Evolutionary conservation across 2,888 invertebrate genomes (phyloP), one percentile per base, ranked within the genome.

Genomic region (Conomelus anceps): DNA sequence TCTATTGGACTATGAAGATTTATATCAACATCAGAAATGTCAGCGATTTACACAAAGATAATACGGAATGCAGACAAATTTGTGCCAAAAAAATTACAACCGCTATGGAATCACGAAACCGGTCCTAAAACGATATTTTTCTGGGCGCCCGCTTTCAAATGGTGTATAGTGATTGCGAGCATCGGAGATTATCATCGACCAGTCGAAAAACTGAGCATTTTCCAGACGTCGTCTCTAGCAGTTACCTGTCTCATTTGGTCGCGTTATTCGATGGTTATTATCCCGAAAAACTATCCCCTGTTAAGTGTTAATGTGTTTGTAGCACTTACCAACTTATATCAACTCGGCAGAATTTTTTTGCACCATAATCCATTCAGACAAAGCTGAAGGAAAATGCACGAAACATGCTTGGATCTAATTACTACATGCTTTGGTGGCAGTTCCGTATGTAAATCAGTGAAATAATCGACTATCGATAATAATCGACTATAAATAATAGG

Each of bases 81-180:
- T 92, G 98, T 99, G 85, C 98, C 98, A 0, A 92, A 94, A 23
- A 96, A 95, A 93, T 93, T 98, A 89, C 96, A 96, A 92, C 98
- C 99, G n/a, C 94, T 99, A 90, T 99, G 99, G 99, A 96, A 98
- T 93, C 99, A 99, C 94, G 96, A 98, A 92, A 99, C 99, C 94
- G 98, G 98, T 98, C 99, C 99, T 13, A 99, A 99, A 95, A 99
- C 99, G 1, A 96, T 99, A 90, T 99, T 99, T 94, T 99, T 99
- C 94, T 99, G 99, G 99, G 98, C 99, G 63, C 99, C 99, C 90
- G 95, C 96, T 23, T 97, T 98, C 92, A 99, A 99, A 96, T 99
- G 99, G 99, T 96, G 96, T 92, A 95, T 98, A 92, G 98, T 98
- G 90, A 93, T 97, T 90, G 98, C 98, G 92, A 98, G 99, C 89